Evolutionary conservation across 1,140 invertebrate species (phyloP), one percentile per base, ranked within the genome.

Genomic region (Drosophila azteca): DNA sequence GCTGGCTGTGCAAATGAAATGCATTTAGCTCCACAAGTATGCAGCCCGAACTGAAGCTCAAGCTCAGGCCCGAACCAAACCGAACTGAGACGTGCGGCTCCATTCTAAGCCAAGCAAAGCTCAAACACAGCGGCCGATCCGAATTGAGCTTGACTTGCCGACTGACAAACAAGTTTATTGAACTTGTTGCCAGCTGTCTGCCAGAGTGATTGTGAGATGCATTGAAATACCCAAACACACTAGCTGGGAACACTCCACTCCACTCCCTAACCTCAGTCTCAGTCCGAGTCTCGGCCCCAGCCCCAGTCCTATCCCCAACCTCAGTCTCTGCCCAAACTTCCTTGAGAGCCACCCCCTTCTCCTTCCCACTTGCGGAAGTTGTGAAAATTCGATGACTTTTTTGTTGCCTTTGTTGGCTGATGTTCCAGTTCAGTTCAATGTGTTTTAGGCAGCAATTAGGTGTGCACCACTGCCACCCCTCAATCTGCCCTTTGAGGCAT

Each of bases 141-240:
- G 39, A 53, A 53, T 39, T 46, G 61, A 69, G 66, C 50, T 66
- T 45, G 61, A 39, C 11, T 39, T 39, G 63, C 54, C 59, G 65
- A 57, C 54, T 55, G 65, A 52, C 46, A 79, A 84, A 84, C 77
- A 77, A 84, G 81, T 84, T 84, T 84, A 84, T 77, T 85, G 81
- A 81, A 84, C 82, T 84, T 84, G 81, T 69, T 73, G 71, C 48
- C 51, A 67, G 57, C 44, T 62, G 64, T 45, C 50, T 13, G 54
- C 43, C 52, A 43, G 62, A 7, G 39, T 13, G 54, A 17, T 72
- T 63, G 72, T 55, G 45, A 49, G 54, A 74, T 66, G 44, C 22
- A 53, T 20, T 74, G 53, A 22, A 59, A 75, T 39, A 74, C 61
- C 61, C 71, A 74, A 61, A 7, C 41, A n/a, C 6, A 13, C 35